These are phyloP conservation scores for Halotydeus destructor DNA, from an alignment of 1,140 invertebrate genomes.

Conservation along the genomic window DNA sequence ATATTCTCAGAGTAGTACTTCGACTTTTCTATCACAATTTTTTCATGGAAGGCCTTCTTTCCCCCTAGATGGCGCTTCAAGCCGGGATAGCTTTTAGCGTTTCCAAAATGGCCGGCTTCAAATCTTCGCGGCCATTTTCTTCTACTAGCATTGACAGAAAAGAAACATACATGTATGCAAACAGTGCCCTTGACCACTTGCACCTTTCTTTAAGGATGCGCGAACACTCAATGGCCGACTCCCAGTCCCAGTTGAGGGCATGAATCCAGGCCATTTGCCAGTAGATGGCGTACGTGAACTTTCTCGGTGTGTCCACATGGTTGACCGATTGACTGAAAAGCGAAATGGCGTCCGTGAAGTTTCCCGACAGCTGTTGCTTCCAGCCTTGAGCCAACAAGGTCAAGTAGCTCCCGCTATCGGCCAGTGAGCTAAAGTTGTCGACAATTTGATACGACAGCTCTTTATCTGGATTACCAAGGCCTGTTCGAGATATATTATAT, in stretches of 20 bases:
- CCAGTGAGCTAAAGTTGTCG: too few relatives aligned
- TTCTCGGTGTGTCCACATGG: too few relatives aligned
- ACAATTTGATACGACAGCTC: too few relatives aligned
- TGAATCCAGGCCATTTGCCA: too few relatives aligned
- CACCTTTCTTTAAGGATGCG: slow-evolving; percentile 50
- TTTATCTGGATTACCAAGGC: too few relatives aligned
- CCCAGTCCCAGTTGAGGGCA: slow-evolving; percentile 41
- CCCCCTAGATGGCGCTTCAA: slow-evolving; percentile 78
- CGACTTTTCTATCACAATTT: slow-evolving; percentile 69
- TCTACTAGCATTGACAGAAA: slow-evolving; percentile 38
- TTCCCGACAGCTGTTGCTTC: too few relatives aligned
- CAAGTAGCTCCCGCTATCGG: too few relatives aligned
- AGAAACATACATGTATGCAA: slow-evolving; percentile 66
- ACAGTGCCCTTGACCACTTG: slow-evolving; percentile 74
- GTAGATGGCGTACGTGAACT: too few relatives aligned
- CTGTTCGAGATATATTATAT: too few relatives aligned
- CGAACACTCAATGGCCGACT: slow-evolving; percentile 46
- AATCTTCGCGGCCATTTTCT: slow-evolving; percentile 17
- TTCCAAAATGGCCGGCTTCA: slow-evolving; percentile 31
- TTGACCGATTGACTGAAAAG: too few relatives aligned
- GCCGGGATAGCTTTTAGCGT: slow-evolving; percentile 29
- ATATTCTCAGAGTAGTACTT: slow-evolving; percentile 52
- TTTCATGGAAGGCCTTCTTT: slow-evolving; percentile 88
- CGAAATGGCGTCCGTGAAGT: too few relatives aligned
- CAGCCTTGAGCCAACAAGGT: too few relatives aligned